Conservation (phyloP, 2,797 vertebrate species). For the Chelidonichthys spinosus region DNA sequence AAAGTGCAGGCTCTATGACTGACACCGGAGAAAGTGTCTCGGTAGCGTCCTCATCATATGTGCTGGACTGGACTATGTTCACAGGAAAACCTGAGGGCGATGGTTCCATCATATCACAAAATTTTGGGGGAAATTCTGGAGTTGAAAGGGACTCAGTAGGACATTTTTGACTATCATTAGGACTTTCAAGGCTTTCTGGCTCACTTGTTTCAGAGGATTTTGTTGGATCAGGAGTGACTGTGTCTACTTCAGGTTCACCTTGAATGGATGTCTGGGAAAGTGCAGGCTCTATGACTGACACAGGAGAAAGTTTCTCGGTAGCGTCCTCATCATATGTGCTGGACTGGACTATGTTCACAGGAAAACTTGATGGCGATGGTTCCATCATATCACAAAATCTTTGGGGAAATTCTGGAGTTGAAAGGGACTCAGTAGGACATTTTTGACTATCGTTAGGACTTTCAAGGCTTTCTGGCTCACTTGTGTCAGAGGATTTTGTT, state of each 20-base stretch:
- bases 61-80: slow-evolving; percentile 19
- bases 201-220: slow-evolving; percentile 42
- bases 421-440: slow-evolving; percentile 11
- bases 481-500: slow-evolving; percentile 48
- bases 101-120: slow-evolving; percentile 30
- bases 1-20: slow-evolving; percentile 18
- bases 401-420: slow-evolving; percentile 32
- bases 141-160: slow-evolving; percentile 3
- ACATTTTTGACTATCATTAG: neutral
- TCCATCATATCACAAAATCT: slow-evolving; percentile 24
- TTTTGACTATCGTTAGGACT: neutral
- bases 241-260: slow-evolving; percentile 32
- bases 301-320: slow-evolving; percentile 16
- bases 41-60: slow-evolving; percentile 28
- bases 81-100: slow-evolving; percentile 8
- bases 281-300: slow-evolving; percentile 8
- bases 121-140: slow-evolving; percentile 32
- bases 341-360: slow-evolving; percentile 20
- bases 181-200: slow-evolving; percentile 2
- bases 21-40: slow-evolving; percentile 14
- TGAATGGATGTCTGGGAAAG: slow-evolving; percentile 32
- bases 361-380: slow-evolving; percentile 11
- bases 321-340: slow-evolving; percentile 30
- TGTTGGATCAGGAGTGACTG: slow-evolving; percentile 49
- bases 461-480: slow-evolving; percentile 5